These are phyloP conservation scores for Apotomis betuletana DNA, from an alignment of 2,888 invertebrate species.

Conservation along the genomic window DNA sequence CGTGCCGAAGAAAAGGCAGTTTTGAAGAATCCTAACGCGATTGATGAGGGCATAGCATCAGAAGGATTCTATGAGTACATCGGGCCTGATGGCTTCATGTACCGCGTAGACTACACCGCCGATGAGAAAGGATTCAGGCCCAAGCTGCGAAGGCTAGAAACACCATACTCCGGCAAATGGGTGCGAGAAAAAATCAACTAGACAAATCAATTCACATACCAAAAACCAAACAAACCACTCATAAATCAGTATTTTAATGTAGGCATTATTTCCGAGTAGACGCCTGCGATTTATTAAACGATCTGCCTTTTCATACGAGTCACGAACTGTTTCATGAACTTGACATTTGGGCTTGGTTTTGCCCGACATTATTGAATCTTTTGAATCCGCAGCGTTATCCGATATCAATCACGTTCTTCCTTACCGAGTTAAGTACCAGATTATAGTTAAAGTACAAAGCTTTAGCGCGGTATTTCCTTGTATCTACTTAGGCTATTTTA, in stretches of 20 bases:
- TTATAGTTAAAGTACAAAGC: conserved; percentile 59
- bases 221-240: conserved; percentile 45
- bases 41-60: conserved; percentile 79
- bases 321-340: conserved; percentile 65
- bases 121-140: conserved; percentile 81
- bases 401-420: conserved; percentile 20
- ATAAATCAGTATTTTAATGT: conserved; percentile 74
- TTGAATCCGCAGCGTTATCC: conserved; percentile 29
- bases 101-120: conserved; percentile 80
- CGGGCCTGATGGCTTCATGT: conserved; percentile 80
- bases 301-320: conserved; percentile 52
- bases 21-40: conserved; percentile 76
- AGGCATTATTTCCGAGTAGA: conserved; percentile 47
- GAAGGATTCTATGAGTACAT: conserved; percentile 82
- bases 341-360: conserved; percentile 64
- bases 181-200: conserved; percentile 75
- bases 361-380: conserved; percentile 44
- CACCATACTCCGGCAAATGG: conserved; percentile 80
- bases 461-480: conserved; percentile 52
- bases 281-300: conserved; percentile 52
- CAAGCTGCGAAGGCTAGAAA: conserved; percentile 73
- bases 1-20: conserved; percentile 80
- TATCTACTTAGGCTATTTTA: conserved; percentile 67
- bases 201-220: conserved; percentile 45
- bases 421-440: conserved; percentile 41